These are phyloP conservation scores for Marisa cornuarietis DNA, from an alignment of 1,140 invertebrate species.

Conservation along the genomic window DNA sequence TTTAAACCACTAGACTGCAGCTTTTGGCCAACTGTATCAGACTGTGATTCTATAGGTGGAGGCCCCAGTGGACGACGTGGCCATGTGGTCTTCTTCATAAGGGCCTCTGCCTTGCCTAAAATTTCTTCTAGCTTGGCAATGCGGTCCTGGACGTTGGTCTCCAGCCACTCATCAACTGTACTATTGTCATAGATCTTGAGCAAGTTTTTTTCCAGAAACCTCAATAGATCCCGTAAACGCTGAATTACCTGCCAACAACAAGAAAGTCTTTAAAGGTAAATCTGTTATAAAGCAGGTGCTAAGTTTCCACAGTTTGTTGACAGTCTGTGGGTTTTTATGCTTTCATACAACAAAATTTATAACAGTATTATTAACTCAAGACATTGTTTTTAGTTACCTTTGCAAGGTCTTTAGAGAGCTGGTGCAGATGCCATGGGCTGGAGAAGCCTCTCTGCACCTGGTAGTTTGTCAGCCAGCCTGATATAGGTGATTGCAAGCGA, in stretches of 20 bases:
- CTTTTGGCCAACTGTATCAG: neutral
- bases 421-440: conserved; percentile 37
- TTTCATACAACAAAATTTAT: no score
- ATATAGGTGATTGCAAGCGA: conserved; percentile 14
- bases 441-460: conserved; percentile 38
- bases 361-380: no score
- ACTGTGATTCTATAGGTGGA: no score
- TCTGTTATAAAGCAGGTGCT: no score
- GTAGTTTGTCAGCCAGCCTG: conserved; percentile 45
- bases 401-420: conserved; percentile 12
- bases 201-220: neutral
- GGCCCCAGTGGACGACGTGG: conserved; percentile 13
- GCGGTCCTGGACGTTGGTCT: conserved; percentile 25
- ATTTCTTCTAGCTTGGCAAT: conserved; percentile 13
- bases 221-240: no score
- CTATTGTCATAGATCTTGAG: conserved; percentile 13
- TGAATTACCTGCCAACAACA: no score
- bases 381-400: neutral
- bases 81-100: conserved; percentile 23
- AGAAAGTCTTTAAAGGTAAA: no score
- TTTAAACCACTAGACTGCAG: neutral
- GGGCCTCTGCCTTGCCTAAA: conserved; percentile 8
- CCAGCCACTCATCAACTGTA: conserved; percentile 35
- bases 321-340: no score
- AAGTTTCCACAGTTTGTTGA: no score